A percentile compares a stretch with the other conserved stretches of the same genome.
These are phyloP conservation scores for Apeira syringaria DNA, from an alignment of 2,888 invertebrate species.

Conservation along the genomic window DNA sequence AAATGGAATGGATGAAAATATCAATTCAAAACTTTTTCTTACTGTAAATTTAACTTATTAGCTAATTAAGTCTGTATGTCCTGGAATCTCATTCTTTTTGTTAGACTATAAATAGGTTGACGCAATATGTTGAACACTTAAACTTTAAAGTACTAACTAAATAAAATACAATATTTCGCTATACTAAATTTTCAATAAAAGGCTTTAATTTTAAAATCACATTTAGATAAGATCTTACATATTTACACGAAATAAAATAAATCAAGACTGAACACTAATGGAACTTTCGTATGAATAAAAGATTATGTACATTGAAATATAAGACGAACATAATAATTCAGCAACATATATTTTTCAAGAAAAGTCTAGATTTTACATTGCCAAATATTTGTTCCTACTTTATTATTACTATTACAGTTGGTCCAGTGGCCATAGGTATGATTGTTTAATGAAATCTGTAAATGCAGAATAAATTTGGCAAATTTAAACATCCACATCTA, in stretches of 20 bases:
- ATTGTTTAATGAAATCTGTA: no score
- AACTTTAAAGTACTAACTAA: conserved; percentile 21
- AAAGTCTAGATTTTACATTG: no score
- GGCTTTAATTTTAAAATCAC: conserved; percentile 52
- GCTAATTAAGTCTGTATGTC: conserved; percentile 34
- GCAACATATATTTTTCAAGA: no score
- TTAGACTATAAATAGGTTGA: conserved; percentile 25
- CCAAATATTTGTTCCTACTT: no score
- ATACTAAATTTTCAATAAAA: conserved; percentile 23
- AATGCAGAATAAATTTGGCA: conserved; percentile 13
- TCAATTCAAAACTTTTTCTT: conserved; percentile 22
- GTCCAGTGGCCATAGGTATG: neutral
- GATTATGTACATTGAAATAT: conserved; percentile 22
- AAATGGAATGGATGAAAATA: conserved; percentile 28
- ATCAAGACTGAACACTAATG: conserved; percentile 28
- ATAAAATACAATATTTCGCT: conserved; percentile 28
- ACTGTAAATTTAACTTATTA: conserved; percentile 26
- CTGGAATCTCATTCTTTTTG: conserved; percentile 30
- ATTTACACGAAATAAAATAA: conserved; percentile 50
- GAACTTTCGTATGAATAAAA: conserved; percentile 18
- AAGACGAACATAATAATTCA: conserved; percentile 30
- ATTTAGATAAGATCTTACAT: conserved; percentile 63
- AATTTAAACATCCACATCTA: conserved; percentile 17
- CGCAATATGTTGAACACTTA: conserved; percentile 19
- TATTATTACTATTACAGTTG: neutral